Percentiles rank a stretch among this genome's conserved stretches.
Evolutionary conservation across 2,113 vertebrate species (phyloP).

Genomic region (Rhinoderma darwinii): DNA sequence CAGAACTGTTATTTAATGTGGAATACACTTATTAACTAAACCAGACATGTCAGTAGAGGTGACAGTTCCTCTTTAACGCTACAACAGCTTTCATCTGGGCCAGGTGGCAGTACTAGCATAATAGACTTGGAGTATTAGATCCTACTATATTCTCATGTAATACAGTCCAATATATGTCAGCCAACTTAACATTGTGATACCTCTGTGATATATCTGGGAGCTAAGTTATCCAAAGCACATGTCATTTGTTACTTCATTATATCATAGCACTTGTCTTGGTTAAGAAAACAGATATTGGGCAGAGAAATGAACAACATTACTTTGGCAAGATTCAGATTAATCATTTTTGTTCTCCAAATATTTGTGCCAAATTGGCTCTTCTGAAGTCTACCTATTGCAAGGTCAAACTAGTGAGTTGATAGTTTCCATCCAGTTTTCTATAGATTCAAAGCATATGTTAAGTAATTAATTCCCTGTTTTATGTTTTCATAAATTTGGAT

Average conservation of each 20-base stretch:
- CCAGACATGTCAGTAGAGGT: too few species aligned
- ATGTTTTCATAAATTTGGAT: slow-evolving; percentile 3
- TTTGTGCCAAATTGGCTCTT: slow-evolving; percentile 19
- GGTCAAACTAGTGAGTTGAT: neutral
- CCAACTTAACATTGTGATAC: neutral
- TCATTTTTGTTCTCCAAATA: neutral
- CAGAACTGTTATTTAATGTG: too few species aligned
- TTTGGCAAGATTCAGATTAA: neutral
- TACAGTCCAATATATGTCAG: neutral
- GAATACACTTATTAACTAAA: too few species aligned
- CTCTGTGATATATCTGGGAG: neutral
- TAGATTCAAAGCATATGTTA: slow-evolving; percentile 36
- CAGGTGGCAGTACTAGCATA: neutral
- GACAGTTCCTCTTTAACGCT: too few species aligned
- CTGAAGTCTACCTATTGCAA: neutral
- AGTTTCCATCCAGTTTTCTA: slow-evolving; percentile 12
- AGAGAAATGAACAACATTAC: neutral
- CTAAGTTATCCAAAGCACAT: slow-evolving; percentile 1
- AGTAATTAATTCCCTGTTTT: neutral
- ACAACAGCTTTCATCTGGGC: neutral
- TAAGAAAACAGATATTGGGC: neutral
- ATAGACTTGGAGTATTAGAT: neutral
- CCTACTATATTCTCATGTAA: neutral
- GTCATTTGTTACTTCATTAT: slow-evolving; percentile 6
- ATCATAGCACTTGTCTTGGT: slow-evolving; percentile 8